Conservation (phyloP, 2,888 invertebrate species). For the Rugalucina vietnamica region DNA sequence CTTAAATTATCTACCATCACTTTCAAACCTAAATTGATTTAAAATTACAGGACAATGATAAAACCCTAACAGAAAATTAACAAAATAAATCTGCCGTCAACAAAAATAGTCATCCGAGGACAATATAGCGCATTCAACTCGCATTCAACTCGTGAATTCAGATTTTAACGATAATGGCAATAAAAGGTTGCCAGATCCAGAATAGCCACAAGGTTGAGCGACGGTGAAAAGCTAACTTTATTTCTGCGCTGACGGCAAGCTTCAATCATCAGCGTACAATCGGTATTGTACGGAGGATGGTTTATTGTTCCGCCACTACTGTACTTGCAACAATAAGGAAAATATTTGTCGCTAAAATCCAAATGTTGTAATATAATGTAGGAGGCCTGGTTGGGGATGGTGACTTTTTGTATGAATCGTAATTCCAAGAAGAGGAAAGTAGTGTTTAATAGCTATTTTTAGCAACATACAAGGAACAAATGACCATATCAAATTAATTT, state of each 20-base stretch:
- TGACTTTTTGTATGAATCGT: too few relatives aligned
- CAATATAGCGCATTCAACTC: slow-evolving; percentile 13
- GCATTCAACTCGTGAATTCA: slow-evolving; percentile 8
- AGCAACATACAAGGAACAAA: too few relatives aligned
- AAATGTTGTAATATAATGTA: slow-evolving; percentile 56
- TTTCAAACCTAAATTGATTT: slow-evolving; percentile 57
- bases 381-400: slow-evolving; percentile 39
- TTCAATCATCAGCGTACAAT: neutral
- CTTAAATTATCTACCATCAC: slow-evolving; percentile 58
- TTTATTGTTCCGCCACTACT: neutral
- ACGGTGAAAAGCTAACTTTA: slow-evolving; percentile 2
- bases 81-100: slow-evolving; percentile 8
- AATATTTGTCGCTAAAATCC: slow-evolving; percentile 53
- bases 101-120: neutral
- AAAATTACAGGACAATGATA: slow-evolving; percentile 53
- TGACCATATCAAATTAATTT: too few relatives aligned
- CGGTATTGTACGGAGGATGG: neutral
- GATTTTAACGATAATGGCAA: slow-evolving; percentile 7
- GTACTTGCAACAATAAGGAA: slow-evolving; percentile 34
- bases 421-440: too few relatives aligned
- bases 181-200: neutral
- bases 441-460: too few relatives aligned
- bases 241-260: neutral
- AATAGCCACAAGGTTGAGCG: slow-evolving; percentile 8
- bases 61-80: slow-evolving; percentile 44